Base-by-base conservation (phyloP, 1,140 invertebrate genomes). In the Scaptomyza hsui region DNA sequence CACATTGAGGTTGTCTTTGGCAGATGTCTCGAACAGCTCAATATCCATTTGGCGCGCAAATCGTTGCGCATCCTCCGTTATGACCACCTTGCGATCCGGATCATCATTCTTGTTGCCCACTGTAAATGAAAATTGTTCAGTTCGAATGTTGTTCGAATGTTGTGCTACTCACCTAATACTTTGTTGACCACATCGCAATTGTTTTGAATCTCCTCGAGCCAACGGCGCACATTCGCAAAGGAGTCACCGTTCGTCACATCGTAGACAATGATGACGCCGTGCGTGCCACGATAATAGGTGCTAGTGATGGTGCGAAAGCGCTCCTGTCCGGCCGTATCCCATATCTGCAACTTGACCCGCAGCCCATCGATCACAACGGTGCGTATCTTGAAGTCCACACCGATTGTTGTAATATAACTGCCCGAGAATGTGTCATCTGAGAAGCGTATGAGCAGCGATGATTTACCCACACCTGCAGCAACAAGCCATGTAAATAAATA, bases 31-130 rank as follows among this genome's bases (percentile, higher is more conserved):
- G 93, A 98, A 99, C 57, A 99, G 93, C 83, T 97, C 95, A 91
- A 99, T 99, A 69, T 95, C 95, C 97, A 99, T 99, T 93, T 98
- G 97, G 91, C 96, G 96, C 45, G 98, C 98, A 94, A 99, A 99
- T 74, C 97, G 94, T 93, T 98, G 96, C 56, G 98, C 98, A 94
- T 99, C 99, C 92, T 98, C 97, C 48, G 98, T 98, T 45, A 98
- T 93, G 6, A 99, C 98, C 49, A 99, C 98, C 94, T 99, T 99
- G 72, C 96, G 94, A 86, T 98, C 97, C 42, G 98, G 97, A 92
- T 97, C 96, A 93, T 99, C 99, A 93, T 99, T 98, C 94, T 99
- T 99, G 93, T 99, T 99, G 49, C 99, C 99, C 92, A 99, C 99
- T 97, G 91, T 12, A 42, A 45, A 18, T 29, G 35, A 9, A 56